Evolutionary conservation across 2,888 invertebrate species (phyloP).

Genomic region (Margaritifera margaritifera): DNA sequence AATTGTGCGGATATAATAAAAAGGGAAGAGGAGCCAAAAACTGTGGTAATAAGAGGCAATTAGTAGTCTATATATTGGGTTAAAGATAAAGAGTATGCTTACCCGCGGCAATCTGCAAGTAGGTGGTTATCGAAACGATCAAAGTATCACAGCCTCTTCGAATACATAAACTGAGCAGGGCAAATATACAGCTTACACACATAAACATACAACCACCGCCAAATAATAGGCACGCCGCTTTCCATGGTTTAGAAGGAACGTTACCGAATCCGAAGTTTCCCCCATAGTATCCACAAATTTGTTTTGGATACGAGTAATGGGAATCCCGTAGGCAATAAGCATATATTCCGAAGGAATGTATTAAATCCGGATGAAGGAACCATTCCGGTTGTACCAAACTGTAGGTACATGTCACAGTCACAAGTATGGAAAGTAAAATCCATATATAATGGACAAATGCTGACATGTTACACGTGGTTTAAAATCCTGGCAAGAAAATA

Average conservation of each 20-base stretch:
- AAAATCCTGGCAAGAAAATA: too few species aligned
- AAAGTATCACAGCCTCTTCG: conserved; percentile 54
- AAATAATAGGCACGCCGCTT: conserved; percentile 67
- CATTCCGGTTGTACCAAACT: conserved; percentile 73
- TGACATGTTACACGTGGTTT: conserved; percentile 31
- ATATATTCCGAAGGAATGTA: conserved; percentile 62
- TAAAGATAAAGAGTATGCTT: conserved; percentile 13
- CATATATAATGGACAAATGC: conserved; percentile 62
- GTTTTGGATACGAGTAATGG: conserved; percentile 4
- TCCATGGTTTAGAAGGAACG: conserved; percentile 67
- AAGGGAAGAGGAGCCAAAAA: too few species aligned
- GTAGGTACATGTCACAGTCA: conserved; percentile 70
- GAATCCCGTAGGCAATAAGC: conserved; percentile 49
- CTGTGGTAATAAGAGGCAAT: too few species aligned
- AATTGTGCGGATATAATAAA: too few species aligned
- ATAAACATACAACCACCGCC: conserved; percentile 67
- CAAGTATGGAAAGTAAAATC: conserved; percentile 70
- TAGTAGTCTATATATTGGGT: too few species aligned
- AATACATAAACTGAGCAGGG: conserved; percentile 59
- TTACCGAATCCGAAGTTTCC: conserved; percentile 59
- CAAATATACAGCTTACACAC: conserved; percentile 60
- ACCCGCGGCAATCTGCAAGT: conserved; percentile 69
- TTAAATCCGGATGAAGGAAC: conserved; percentile 65
- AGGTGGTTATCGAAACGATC: conserved; percentile 57
- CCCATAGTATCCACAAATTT: conserved; percentile 57